Percentiles rank a stretch among this genome's conserved stretches.
These are phyloP conservation scores for Temnothorax nylanderi DNA, from an alignment of 1,140 invertebrate genomes.

Conservation along the genomic window DNA sequence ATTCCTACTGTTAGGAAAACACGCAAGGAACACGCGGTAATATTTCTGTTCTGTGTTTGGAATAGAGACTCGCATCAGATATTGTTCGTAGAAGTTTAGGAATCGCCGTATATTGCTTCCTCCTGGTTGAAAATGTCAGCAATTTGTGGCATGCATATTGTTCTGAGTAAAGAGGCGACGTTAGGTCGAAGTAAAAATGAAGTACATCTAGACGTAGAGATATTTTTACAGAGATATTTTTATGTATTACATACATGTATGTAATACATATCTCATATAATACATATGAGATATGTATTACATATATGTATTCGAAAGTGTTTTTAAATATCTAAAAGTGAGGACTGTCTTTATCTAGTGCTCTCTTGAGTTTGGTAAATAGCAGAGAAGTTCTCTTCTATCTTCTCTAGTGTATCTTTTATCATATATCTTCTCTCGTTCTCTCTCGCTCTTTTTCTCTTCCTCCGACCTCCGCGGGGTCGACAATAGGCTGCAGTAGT, in stretches of 20 bases:
- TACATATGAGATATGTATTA: no score
- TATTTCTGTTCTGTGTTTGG: conserved; percentile 34
- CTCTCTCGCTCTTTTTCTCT: conserved; percentile 31
- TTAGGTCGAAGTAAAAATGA: not conserved
- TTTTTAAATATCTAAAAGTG: conserved; percentile 10
- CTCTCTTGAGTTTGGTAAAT: conserved; percentile 71
- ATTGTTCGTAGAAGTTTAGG: not conserved
- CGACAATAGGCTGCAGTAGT: conserved; percentile 83
- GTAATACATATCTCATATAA: no score
- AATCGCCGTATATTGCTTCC: not conserved
- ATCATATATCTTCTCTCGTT: conserved; percentile 35
- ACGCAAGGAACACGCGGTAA: conserved; percentile 53
- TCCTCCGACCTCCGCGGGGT: conserved; percentile 74
- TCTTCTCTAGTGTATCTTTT: conserved; percentile 67
- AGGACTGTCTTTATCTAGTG: not conserved
- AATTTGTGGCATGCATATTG: not conserved
- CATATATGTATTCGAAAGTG: no score
- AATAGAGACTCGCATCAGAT: not conserved
- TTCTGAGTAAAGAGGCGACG: not conserved
- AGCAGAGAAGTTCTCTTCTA: conserved; percentile 71
- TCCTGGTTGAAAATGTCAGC: not conserved
- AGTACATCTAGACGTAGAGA: not conserved
- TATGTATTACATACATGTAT: no score
- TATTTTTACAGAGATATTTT: not conserved
- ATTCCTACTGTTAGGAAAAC: conserved; percentile 38